Percentiles rank a stretch among this genome's conserved stretches.
phyloP scores from a whole-genome alignment of 2,113 vertebrate species.

The Pterocles gutturalis region DNA sequence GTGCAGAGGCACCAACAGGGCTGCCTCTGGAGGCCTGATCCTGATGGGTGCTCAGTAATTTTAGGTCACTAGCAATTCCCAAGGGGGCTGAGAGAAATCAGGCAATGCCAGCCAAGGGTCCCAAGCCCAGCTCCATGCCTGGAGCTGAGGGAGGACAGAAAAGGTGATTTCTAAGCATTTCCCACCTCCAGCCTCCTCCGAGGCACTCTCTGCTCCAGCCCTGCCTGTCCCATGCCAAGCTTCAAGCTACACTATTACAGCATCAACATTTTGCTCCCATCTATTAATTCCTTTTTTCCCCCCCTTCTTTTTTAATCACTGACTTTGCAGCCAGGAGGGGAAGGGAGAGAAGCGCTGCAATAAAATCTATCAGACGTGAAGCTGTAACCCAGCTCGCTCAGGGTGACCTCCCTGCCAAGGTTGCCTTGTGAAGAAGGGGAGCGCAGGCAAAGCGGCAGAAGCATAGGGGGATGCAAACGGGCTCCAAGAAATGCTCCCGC shows the following conservation, averaged over 20 bases:
- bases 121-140: fast-evolving
- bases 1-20: background rate
- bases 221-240: background rate
- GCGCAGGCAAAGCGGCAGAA: background rate
- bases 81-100: background rate
- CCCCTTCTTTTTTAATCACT: slow-evolving; percentile 1
- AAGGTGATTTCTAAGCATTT: background rate
- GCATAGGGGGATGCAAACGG: background rate
- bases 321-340: background rate
- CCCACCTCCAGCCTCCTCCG: background rate
- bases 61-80: background rate
- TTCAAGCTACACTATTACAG: background rate
- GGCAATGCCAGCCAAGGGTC: background rate
- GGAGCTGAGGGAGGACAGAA: background rate
- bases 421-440: background rate
- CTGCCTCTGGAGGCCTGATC: background rate
- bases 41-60: background rate
- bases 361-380: slow-evolving; percentile 50
- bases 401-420: slow-evolving; percentile 47
- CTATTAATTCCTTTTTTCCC: background rate
- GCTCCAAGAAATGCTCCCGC: fast-evolving
- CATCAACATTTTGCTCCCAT: background rate
- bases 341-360: background rate
- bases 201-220: background rate
- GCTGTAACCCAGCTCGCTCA: slow-evolving; percentile 18